These are phyloP conservation scores for Thermophis baileyi DNA, from an alignment of 2,113 vertebrate genomes.

Conservation along the genomic window DNA sequence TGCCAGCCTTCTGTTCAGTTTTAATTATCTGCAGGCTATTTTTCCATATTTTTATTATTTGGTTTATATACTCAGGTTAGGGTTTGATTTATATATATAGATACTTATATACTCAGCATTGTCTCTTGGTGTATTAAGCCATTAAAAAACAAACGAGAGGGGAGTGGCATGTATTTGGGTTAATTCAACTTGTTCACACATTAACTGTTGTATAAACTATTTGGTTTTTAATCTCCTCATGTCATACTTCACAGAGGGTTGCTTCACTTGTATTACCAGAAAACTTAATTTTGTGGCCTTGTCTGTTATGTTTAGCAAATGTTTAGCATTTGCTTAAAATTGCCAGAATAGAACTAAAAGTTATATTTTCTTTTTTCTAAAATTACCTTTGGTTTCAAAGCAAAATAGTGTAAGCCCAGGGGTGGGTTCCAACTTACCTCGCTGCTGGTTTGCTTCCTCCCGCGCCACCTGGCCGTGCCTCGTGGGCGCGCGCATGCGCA, in stretches of 20 bases:
- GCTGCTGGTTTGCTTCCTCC: no score
- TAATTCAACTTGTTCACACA: neutral
- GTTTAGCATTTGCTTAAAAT: constrained; percentile 39
- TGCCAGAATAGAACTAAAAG: constrained; percentile 41
- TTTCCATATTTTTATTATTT: constrained; percentile 30
- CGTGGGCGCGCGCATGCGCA: no score
- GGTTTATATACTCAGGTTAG: constrained; percentile 19
- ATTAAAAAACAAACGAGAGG: neutral
- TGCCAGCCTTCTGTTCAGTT: constrained; percentile 34
- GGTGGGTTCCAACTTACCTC: no score
- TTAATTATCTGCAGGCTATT: constrained; percentile 58
- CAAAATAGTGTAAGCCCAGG: constrained; percentile 6
- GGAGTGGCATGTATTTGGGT: constrained; percentile 7
- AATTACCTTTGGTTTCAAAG: neutral
- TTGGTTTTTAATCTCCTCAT: neutral
- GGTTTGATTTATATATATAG: no score
- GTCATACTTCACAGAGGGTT: neutral
- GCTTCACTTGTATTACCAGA: neutral
- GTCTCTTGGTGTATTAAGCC: neutral
- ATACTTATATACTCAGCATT: no score
- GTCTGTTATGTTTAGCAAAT: constrained; percentile 13
- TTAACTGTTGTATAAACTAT: constrained; percentile 1
- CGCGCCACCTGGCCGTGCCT: no score
- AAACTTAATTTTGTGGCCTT: neutral
- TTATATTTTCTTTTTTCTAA: constrained; percentile 23